Conservation (phyloP, 1,140 invertebrate species). For the Listronotus oregonensis region DNA sequence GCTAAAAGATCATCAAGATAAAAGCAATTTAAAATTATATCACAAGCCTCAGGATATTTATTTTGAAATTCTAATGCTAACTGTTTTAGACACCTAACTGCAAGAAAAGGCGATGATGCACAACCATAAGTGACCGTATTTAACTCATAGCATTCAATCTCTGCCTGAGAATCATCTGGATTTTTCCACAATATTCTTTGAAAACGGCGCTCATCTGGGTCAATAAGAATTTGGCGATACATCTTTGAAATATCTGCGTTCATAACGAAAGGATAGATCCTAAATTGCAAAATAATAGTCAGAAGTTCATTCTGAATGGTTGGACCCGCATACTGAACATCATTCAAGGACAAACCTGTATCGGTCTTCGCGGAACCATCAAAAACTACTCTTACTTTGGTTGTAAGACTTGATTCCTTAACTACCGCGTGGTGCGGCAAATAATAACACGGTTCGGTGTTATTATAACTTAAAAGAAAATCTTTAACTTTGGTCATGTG, state of each 20-base stretch:
- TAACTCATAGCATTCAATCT: slow-evolving; percentile 20
- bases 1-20: slow-evolving; percentile 58
- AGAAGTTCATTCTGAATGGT: slow-evolving; percentile 55
- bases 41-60: slow-evolving; percentile 39
- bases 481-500: too few relatives aligned
- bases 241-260: slow-evolving; percentile 55
- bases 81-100: slow-evolving; percentile 48
- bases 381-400: slow-evolving; percentile 45
- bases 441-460: slow-evolving; percentile 33
- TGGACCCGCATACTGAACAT: slow-evolving; percentile 51
- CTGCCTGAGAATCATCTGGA: background rate
- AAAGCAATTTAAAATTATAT: slow-evolving; percentile 50
- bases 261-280: slow-evolving; percentile 48
- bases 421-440: slow-evolving; percentile 50
- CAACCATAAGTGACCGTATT: slow-evolving; percentile 49
- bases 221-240: slow-evolving; percentile 49
- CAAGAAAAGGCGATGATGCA: slow-evolving; percentile 48
- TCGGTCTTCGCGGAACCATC: slow-evolving; percentile 44
- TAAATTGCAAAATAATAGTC: slow-evolving; percentile 54
- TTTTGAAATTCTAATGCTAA: slow-evolving; percentile 39
- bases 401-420: slow-evolving; percentile 37
- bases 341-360: slow-evolving; percentile 51
- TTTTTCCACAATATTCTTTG: slow-evolving; percentile 46
- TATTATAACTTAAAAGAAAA: too few relatives aligned
- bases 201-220: slow-evolving; percentile 44